These are phyloP conservation scores for Cantharis rustica DNA, from an alignment of 2,888 invertebrate species.

Conservation along the genomic window DNA sequence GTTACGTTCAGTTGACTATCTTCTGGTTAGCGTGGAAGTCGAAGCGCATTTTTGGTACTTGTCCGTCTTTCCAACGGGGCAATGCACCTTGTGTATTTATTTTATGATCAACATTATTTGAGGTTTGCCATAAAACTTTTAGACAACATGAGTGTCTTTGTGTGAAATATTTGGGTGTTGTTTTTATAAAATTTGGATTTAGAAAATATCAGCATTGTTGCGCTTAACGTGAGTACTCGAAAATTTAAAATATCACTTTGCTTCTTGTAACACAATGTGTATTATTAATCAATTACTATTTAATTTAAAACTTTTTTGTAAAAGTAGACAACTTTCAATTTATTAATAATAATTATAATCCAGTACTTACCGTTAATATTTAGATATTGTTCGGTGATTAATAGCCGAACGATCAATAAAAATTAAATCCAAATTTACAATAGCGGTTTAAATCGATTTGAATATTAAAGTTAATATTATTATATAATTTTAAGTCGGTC, in stretches of 20 bases:
- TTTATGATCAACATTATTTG: not conserved
- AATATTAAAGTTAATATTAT: not conserved
- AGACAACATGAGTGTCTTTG: not conserved
- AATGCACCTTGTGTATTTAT: not conserved
- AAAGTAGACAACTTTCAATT: not conserved
- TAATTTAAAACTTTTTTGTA: no score
- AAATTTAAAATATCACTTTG: not conserved
- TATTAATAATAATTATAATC: not conserved
- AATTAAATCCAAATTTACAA: not conserved
- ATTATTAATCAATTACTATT: no score
- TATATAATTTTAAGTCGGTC: no score
- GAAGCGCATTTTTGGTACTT: conserved; percentile 1
- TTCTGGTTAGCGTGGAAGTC: not conserved
- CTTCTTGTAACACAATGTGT: not conserved
- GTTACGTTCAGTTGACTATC: not conserved
- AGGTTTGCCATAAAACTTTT: not conserved
- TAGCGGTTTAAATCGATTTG: not conserved
- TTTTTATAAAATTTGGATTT: not conserved
- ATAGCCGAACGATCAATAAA: not conserved
- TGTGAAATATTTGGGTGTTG: not conserved
- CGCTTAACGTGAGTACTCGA: not conserved
- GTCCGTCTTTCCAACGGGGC: not conserved
- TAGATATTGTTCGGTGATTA: not conserved
- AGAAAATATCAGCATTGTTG: not conserved
- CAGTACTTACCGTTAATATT: not conserved